Base-by-base conservation (phyloP, 2,113 vertebrate genomes). In the Brachypodius melanocephalos region DNA sequence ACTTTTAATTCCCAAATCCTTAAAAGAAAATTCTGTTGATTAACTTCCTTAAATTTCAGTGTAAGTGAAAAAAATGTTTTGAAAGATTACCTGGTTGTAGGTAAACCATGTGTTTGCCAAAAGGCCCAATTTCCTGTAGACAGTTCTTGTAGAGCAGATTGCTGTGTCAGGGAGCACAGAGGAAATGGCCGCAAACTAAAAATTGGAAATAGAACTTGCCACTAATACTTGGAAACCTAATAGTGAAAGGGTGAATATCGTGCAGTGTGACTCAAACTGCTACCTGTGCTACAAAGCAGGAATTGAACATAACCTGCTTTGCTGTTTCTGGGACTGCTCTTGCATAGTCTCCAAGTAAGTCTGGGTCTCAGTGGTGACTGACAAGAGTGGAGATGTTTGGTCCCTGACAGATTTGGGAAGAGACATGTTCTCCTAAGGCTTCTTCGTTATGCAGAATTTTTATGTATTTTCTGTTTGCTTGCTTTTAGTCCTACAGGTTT, bases 381-480 rank as follows among this genome's bases (percentile, higher is more conserved):
- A 65, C 24, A 52, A 52, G 38, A 55, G 13, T 81, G 63, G 51
- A 88, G 40, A 36, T 69, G 17, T 75, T 95, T 69, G 42, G 51
- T 76, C 51, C 43, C 31, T 59, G 91, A 79, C 87, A 96, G 93
- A 90, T 95, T 95, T 95, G 89, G 93, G 89, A 95, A 92, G 85
- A 93, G 94, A 93, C 58, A 49, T 82, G 11, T 73, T 93, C 38
- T 85, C 34, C 66, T 87, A 51, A 79, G 67, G 54, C 82, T 91
- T 85, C 46, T 62, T 57, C 5, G 3, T 74, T 91, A 61, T 25
- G 69, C 48, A 93, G 32, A 89, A 43, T 84, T 89, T 36, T 84
- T 75, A 19, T 0, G 1, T 55, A 24, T 93, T 93, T 96, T 95
- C 72, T 38, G 68, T 95, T 96, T 61, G 67, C 71, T 94, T 95